Evolutionary conservation across 2,797 vertebrate species (phyloP), one percentile per base, ranked within the genome.

Genomic region (Coilia nasus): DNA sequence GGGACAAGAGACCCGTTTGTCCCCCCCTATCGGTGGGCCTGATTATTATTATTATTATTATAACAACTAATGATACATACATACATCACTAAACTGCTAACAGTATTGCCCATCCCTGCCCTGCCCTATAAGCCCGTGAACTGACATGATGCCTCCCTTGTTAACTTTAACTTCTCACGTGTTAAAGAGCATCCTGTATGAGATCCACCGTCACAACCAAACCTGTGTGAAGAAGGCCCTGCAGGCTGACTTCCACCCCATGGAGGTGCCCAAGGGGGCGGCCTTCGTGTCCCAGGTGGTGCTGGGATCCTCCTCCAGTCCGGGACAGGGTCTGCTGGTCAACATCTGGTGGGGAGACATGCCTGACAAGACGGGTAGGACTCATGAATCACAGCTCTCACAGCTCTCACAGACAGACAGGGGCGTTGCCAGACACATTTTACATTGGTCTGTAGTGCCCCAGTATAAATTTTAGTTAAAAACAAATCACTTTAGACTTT

Each of bases 281-380:
- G 0, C 87, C 17, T 86, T 95, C 12, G 0, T 94, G 57, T 80
- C 83, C 0, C 94, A 95, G 88, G 19, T 2, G 0, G 0, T 96
- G 4, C 0, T 95, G 35, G 95, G 95, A 54, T 92, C 91, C 87
- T 94, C 94, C 0, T 94, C 94, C 0, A 87, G 6, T n/a, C 93
- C 92, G 0, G 92, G 92, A 0, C 6, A 95, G 82, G 95, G 95
- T 46, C 92, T 96, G 25, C 91, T 96, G 85, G 92, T 96, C 84
- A 94, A 96, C 92, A 87, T 82, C n/a, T 96, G 95, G 95, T 0
- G 0, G 0, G 95, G 94, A 87, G 81, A 91, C 0, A 46, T 91
- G 9, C 83, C 91, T 0, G 0, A 85, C 0, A 82, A 87, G 0
- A 1, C 17, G 80, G 93, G 93, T 94, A 44, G 88, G 11, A 62